Conservation (phyloP, 2,113 vertebrate species). For the Phylloscopus whistleri region DNA sequence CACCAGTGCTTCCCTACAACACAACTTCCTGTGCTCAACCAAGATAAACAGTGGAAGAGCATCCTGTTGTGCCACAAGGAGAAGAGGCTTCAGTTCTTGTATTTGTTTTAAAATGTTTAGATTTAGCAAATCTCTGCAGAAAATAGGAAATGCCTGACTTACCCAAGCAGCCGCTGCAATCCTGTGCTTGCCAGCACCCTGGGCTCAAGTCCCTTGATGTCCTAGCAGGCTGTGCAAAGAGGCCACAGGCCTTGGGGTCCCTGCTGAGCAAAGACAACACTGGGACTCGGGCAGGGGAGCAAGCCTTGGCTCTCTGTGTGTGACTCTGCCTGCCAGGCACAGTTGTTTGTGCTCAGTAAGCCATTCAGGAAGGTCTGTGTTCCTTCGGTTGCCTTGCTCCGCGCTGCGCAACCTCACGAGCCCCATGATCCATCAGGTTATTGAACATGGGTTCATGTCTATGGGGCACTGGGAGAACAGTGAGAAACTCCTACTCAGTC, state of each 20-base stretch:
- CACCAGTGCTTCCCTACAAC: not conserved
- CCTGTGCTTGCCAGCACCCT: not conserved
- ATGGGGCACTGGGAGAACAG: not conserved
- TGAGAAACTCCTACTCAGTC: not conserved
- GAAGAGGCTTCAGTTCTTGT: not conserved
- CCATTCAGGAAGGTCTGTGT: not conserved
- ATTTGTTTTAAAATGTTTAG: slow-evolving; percentile 7
- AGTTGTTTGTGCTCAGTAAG: not conserved
- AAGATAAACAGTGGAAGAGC: slow-evolving; percentile 4
- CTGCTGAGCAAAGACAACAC: not conserved
- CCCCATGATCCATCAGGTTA: not conserved
- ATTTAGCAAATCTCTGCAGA: not conserved
- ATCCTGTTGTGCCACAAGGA: not conserved
- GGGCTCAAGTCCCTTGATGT: not conserved
- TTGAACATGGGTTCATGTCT: not conserved
- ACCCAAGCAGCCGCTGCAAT: not conserved
- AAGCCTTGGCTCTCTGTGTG: not conserved
- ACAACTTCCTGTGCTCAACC: not conserved
- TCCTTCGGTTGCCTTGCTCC: rapidly evolving
- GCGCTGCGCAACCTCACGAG: rapidly evolving
- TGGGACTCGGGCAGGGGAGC: not conserved
- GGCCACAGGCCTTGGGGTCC: not conserved
- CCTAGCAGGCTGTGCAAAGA: not conserved
- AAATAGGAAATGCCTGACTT: not conserved
- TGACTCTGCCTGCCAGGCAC: not conserved